A percentile compares a stretch with the other conserved stretches of the same genome.
phyloP scores from a whole-genome alignment of 2,113 vertebrate genomes.

The Abramis brama region DNA sequence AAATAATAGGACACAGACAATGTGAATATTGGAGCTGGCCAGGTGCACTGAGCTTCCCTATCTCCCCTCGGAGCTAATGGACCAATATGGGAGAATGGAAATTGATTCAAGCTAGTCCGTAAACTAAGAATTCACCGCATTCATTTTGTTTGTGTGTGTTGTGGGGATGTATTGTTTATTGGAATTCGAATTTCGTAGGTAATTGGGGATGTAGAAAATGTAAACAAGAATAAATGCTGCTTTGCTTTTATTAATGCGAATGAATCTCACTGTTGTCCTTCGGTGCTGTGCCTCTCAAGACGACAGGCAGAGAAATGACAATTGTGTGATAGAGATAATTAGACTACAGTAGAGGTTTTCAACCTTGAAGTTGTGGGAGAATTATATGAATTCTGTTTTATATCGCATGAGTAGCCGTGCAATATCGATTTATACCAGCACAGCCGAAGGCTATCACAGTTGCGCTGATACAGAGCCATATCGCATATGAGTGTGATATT shows the following conservation, averaged over 20 bases:
- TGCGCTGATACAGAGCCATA: no score
- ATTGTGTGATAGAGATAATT: neutral
- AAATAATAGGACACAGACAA: slow-evolving; percentile 37
- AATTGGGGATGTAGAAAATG: slow-evolving; percentile 59
- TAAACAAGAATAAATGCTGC: slow-evolving; percentile 54
- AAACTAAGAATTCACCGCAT: slow-evolving; percentile 50
- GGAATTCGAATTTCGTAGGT: slow-evolving; percentile 51
- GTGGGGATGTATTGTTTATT: slow-evolving; percentile 46
- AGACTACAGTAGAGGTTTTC: neutral
- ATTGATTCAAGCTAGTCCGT: slow-evolving; percentile 52
- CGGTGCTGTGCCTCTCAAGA: neutral
- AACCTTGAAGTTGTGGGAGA: neutral
- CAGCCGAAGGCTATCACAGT: no score
- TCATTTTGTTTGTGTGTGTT: slow-evolving; percentile 31
- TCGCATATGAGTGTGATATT: no score
- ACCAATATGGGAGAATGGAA: slow-evolving; percentile 50
- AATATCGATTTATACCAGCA: no score
- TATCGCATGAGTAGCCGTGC: no score
- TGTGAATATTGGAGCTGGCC: slow-evolving; percentile 28
- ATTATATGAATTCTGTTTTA: neutral
- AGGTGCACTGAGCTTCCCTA: slow-evolving; percentile 20
- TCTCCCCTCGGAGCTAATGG: slow-evolving; percentile 50
- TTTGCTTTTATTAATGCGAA: slow-evolving; percentile 50
- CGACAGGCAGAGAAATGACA: slow-evolving; percentile 3
- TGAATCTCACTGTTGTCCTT: neutral